Conservation (phyloP, 2,113 vertebrate species). For the Lophius piscatorius region DNA sequence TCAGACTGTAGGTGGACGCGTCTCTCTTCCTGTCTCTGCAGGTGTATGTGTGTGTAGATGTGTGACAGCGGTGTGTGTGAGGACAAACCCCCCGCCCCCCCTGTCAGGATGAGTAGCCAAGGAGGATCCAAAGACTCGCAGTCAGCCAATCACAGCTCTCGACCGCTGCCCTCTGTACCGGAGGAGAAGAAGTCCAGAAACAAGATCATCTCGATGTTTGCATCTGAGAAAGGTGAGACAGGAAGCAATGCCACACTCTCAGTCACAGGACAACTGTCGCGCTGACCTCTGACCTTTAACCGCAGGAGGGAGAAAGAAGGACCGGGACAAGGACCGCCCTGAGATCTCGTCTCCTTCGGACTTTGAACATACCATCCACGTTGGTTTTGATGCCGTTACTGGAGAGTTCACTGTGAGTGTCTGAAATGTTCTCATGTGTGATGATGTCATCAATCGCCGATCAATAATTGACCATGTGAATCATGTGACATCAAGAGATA, state of each 20-base stretch:
- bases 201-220: conserved; percentile 98
- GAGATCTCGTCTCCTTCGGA: conserved; percentile 97
- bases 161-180: conserved; percentile 94
- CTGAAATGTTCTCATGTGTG: background rate
- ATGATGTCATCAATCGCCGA: too few species aligned
- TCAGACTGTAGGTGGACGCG: too few species aligned
- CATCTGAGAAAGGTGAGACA: conserved; percentile 89
- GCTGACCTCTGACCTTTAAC: conserved; percentile 30
- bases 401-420: conserved; percentile 96
- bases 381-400: conserved; percentile 96
- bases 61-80: conserved; percentile 78
- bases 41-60: conserved; percentile 76
- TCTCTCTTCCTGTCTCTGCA: conserved; percentile 18
- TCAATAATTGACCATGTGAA: too few species aligned
- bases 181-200: conserved; percentile 93
- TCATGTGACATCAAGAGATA: too few species aligned
- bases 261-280: background rate
- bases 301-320: conserved; percentile 92
- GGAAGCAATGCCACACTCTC: background rate
- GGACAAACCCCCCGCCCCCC: conserved; percentile 98
- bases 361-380: conserved; percentile 98
- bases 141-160: conserved; percentile 89
- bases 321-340: conserved; percentile 94
- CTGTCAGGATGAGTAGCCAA: conserved; percentile 96
- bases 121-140: conserved; percentile 89